These are phyloP conservation scores for Paralichthys olivaceus DNA, from an alignment of 2,113 vertebrate species.

Conservation along the genomic window DNA sequence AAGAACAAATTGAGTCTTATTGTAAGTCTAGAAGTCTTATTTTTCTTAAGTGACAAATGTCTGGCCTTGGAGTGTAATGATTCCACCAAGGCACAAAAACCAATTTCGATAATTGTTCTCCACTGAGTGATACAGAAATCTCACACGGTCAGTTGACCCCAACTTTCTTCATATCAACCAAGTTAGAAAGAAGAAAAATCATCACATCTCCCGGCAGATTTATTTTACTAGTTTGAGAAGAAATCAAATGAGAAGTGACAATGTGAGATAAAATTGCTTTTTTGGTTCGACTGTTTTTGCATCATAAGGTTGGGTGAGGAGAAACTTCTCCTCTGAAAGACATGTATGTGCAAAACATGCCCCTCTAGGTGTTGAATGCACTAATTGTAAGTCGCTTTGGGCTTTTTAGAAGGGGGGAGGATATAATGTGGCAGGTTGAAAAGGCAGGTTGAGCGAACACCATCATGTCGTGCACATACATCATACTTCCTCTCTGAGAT, in stretches of 20 bases:
- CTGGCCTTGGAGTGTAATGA: background rate
- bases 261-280: background rate
- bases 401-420: too few relatives aligned
- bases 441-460: too few relatives aligned
- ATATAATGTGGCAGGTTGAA: too few relatives aligned
- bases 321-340: background rate
- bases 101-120: slow-evolving; percentile 12
- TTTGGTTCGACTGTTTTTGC: slow-evolving; percentile 16
- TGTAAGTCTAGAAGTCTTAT: slow-evolving; percentile 14
- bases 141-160: slow-evolving; percentile 23
- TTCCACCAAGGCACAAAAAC: background rate
- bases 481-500: background rate
- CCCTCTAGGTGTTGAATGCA: too few relatives aligned
- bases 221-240: slow-evolving; percentile 22
- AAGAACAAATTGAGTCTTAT: slow-evolving; percentile 47
- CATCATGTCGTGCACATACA: too few relatives aligned
- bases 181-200: slow-evolving; percentile 13
- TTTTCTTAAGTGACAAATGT: slow-evolving; percentile 26
- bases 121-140: slow-evolving; percentile 5
- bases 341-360: background rate
- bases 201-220: slow-evolving; percentile 3
- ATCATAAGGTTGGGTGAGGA: background rate
- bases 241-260: slow-evolving; percentile 1
- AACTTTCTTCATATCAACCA: slow-evolving; percentile 4
- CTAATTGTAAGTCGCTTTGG: too few relatives aligned